Conservation (phyloP, 2,797 vertebrate genomes). For the Melanotaenia nigrans region DNA sequence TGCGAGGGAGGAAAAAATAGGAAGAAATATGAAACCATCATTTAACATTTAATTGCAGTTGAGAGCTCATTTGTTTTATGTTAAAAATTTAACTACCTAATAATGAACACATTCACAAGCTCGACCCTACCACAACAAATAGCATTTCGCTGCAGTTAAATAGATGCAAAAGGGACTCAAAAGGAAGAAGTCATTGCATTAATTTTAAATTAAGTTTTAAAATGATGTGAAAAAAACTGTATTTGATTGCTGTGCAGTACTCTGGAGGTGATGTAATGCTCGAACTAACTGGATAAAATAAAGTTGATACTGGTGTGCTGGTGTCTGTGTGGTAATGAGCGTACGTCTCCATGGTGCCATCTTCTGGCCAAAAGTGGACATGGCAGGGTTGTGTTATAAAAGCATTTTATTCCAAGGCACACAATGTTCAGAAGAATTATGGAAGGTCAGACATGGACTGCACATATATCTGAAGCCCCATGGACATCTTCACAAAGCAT, state of each 20-base stretch:
- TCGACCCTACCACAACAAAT: constrained; percentile 60
- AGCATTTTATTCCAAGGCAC: constrained; percentile 76
- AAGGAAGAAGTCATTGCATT: constrained; percentile 55
- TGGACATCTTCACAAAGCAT: constrained; percentile 25
- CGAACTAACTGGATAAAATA: constrained; percentile 82
- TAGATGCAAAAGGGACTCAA: constrained; percentile 46
- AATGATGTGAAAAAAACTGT: constrained; percentile 39
- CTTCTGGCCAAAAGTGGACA: constrained; percentile 41
- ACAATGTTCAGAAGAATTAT: constrained; percentile 46
- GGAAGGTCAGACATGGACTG: constrained; percentile 22
- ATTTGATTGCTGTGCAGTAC: constrained; percentile 72
- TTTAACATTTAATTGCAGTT: constrained; percentile 17
- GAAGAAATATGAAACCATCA: background rate
- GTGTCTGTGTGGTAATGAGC: background rate
- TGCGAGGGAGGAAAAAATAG: background rate
- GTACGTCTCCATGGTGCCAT: constrained; percentile 30
- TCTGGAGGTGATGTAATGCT: constrained; percentile 79
- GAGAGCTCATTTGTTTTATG: constrained; percentile 5
- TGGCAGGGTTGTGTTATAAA: constrained; percentile 34
- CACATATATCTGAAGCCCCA: constrained; percentile 45
- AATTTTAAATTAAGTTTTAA: constrained; percentile 54
- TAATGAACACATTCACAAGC: constrained; percentile 15
- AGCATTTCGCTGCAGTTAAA: constrained; percentile 64
- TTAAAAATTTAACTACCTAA: background rate
- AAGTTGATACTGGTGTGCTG: constrained; percentile 45